These are phyloP conservation scores for Odontocolon sp. DNA, from an alignment of 2,888 invertebrate genomes.

Conservation along the genomic window DNA sequence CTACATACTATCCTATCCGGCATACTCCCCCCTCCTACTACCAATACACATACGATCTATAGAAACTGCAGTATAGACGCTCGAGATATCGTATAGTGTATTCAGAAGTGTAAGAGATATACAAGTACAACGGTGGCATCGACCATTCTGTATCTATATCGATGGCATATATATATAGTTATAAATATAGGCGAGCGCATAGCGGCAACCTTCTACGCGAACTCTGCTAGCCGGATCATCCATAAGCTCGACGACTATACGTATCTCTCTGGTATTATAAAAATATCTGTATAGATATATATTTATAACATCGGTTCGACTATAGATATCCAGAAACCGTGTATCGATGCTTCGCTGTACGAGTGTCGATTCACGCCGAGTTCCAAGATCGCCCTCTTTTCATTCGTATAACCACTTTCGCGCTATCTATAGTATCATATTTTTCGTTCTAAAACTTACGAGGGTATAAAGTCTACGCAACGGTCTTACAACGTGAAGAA, in stretches of 20 bases:
- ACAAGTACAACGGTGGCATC: constrained; percentile 38
- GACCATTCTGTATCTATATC: constrained; percentile 9
- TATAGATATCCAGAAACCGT: background rate
- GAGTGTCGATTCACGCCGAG: background rate
- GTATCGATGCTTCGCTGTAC: background rate
- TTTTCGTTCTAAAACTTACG: constrained; percentile 74
- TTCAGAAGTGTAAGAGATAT: constrained; percentile 34
- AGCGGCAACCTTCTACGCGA: background rate
- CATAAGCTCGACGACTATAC: no score
- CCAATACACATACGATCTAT: constrained; percentile 40
- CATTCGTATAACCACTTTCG: background rate
- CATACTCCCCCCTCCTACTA: background rate
- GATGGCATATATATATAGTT: background rate
- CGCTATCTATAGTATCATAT: constrained; percentile 13
- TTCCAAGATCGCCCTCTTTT: background rate
- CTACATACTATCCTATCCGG: constrained; percentile 36
- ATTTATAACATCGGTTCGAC: background rate
- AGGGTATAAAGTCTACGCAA: constrained; percentile 76
- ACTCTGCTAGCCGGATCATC: background rate
- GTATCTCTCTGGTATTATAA: background rate
- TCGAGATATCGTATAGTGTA: constrained; percentile 40
- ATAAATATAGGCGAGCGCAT: background rate
- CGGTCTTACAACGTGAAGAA: constrained; percentile 66
- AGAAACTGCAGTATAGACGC: constrained; percentile 50
- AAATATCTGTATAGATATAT: constrained; percentile 2